These are phyloP conservation scores for Vanessa atalanta DNA, from an alignment of 1,140 invertebrate species.

Conservation along the genomic window DNA sequence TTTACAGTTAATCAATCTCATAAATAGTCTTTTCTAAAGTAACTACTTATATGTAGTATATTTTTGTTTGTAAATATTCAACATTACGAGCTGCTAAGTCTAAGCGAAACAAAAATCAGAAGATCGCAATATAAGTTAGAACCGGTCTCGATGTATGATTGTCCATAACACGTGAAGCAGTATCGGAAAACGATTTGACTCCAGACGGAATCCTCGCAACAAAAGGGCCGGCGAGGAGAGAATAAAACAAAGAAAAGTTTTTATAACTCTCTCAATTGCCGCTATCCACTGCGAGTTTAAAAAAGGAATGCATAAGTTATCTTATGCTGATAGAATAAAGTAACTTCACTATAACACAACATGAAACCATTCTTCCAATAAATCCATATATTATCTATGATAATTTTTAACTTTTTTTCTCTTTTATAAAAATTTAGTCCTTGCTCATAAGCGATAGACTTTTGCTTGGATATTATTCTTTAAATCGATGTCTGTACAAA, in stretches of 20 bases:
- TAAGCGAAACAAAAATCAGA: conserved; percentile 37
- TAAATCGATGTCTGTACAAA: too few relatives aligned
- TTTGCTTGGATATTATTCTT: too few relatives aligned
- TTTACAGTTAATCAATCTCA: too few relatives aligned
- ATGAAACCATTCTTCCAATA: too few relatives aligned
- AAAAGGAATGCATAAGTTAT: conserved; percentile 24
- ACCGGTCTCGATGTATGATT: conserved; percentile 59
- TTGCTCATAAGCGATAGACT: too few relatives aligned
- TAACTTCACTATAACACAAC: not conserved
- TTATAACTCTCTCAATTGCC: conserved; percentile 62
- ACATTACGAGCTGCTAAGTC: not conserved
- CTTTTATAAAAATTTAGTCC: too few relatives aligned
- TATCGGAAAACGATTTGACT: conserved; percentile 75
- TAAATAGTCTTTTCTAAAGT: too few relatives aligned
- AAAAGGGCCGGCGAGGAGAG: conserved; percentile 38
- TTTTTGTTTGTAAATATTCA: too few relatives aligned
- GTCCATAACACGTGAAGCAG: conserved; percentile 66
- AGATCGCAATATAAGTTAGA: conserved; percentile 36
- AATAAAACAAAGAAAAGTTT: conserved; percentile 71
- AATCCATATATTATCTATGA: too few relatives aligned
- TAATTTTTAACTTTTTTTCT: too few relatives aligned
- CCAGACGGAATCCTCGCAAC: conserved; percentile 53
- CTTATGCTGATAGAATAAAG: conserved; percentile 12
- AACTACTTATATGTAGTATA: too few relatives aligned
- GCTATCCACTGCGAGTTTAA: conserved; percentile 39